Percentiles rank a stretch among this genome's conserved stretches.
Conservation (phyloP, 2,113 vertebrate genomes). For the Catharus fuscescens region DNA sequence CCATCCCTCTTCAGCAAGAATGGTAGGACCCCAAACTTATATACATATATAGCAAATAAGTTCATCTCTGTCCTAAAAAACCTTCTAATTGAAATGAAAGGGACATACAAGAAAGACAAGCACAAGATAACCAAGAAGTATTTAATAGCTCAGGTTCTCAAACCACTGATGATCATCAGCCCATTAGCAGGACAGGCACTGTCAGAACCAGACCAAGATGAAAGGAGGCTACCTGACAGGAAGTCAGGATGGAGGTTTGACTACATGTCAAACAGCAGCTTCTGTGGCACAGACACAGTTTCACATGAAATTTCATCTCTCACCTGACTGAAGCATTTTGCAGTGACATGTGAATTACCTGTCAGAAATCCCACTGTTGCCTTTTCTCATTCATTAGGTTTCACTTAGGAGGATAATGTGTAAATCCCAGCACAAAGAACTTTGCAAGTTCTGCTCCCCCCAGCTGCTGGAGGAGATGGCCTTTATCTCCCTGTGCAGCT, state of each 20-base stretch:
- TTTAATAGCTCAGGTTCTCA: background rate
- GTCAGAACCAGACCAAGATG: background rate
- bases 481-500: background rate
- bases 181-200: background rate
- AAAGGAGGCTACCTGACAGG: background rate
- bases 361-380: background rate
- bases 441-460: background rate
- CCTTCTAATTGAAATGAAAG: background rate
- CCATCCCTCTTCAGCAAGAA: background rate
- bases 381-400: background rate
- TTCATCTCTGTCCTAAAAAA: background rate
- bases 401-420: background rate
- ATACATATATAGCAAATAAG: background rate
- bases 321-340: constrained; percentile 13
- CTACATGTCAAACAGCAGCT: background rate
- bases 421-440: background rate
- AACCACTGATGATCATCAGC: background rate
- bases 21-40: background rate
- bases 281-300: background rate
- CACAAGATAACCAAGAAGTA: background rate
- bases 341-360: background rate
- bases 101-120: background rate
- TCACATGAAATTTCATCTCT: background rate
- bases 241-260: background rate
- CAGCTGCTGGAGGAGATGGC: background rate